Evolutionary conservation across 2,888 invertebrate species (phyloP), one percentile per base, ranked within the genome.

Genomic region (Erebia epiphron): DNA sequence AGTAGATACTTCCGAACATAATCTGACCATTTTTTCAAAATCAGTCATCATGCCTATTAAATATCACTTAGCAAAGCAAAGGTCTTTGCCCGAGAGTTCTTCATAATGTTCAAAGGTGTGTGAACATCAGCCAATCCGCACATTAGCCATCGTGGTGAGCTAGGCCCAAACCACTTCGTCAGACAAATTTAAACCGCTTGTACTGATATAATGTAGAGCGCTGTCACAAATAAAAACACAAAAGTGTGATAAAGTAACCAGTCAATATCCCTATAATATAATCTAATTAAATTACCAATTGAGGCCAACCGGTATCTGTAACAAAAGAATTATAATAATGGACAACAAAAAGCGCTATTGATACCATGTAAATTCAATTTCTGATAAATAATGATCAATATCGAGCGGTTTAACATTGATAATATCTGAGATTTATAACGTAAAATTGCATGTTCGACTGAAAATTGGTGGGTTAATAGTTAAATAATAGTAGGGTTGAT

Each of bases 351-450:
- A 69, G 21, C 18, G 21, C 14, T 50, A 41, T 41, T 56, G 64
- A 58, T 65, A 60, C 49, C 57, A 60, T 60, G 57, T 49, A 50
- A 65, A 69, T 69, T 50, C 56, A 60, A 60, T 69, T 69, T 69
- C 54, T 69, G 21, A 61, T 62, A 68, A 61, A 62, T 65, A 61
- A 62, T 41, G 50, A 67, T 68, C 61, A 54, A 54, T 62, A 54
- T 35, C 26, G 18, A 14, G 16, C 5, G 5, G 61, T 61, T 46
- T 43, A 56, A 43, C 41, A 64, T 54, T 58, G 64, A 69, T 64
- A 61, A 41, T 64, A 64, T 52, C 64, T 14, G 18, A 50, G 54
- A 64, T 50, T 64, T 41, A 65, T 61, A 14, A 61, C 61, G 11
- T 18, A 18, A 61, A 61, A 60, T 60, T 60, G 60, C 16, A 60